Conservation (phyloP, 1,140 invertebrate genomes). For the Bombus cullumanus region DNA sequence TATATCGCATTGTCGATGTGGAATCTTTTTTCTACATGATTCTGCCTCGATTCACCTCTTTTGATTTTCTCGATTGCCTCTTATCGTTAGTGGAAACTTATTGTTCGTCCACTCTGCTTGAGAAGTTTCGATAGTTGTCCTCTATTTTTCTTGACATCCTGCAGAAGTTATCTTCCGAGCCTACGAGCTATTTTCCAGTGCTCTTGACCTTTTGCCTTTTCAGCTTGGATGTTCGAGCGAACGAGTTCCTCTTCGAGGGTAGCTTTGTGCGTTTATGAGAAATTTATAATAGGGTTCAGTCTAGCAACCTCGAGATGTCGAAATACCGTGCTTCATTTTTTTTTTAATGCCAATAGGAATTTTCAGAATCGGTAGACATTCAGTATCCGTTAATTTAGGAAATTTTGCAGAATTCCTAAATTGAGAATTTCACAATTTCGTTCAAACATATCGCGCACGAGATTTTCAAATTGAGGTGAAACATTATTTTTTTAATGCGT, state of each 20-base stretch:
- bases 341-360: no score
- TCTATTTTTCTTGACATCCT: background rate
- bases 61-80: constrained; percentile 20
- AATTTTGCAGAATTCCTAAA: no score
- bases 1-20: constrained; percentile 29
- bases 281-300: background rate
- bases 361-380: no score
- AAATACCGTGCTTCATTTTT: background rate
- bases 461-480: no score
- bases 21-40: background rate
- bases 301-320: background rate
- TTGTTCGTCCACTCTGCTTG: constrained; percentile 32
- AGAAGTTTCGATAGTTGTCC: constrained; percentile 8
- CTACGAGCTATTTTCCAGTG: constrained; percentile 1
- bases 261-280: background rate
- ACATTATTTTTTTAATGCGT: no score
- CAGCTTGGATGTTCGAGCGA: background rate
- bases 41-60: constrained; percentile 16
- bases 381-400: no score
- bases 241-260: constrained; percentile 15
- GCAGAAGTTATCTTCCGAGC: background rate
- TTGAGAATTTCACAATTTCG: no score
- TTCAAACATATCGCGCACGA: no score
- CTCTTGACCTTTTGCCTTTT: constrained; percentile 28
- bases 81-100: constrained; percentile 21